Evolutionary conservation across 2,888 invertebrate species (phyloP).

Genomic region (Gerris lacustris): DNA sequence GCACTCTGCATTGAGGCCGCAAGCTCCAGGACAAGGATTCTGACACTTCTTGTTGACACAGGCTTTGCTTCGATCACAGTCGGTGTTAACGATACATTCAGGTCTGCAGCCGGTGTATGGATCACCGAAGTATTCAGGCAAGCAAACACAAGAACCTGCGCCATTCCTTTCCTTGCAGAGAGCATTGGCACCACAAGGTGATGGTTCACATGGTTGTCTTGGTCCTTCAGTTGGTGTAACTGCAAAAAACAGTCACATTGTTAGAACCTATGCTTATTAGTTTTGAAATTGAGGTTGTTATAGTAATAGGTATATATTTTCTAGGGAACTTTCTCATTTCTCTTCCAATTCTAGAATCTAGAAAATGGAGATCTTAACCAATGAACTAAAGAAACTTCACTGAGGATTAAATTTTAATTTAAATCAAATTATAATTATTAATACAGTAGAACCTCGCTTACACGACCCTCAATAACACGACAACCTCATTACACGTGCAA

Average conservation of each 20-base stretch:
- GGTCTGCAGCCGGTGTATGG: conserved; percentile 75
- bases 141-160: conserved; percentile 70
- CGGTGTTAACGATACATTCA: conserved; percentile 72
- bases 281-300: too few species aligned
- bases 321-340: too few species aligned
- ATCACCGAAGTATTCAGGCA: conserved; percentile 72
- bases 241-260: conserved; percentile 33
- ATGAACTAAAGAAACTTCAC: too few species aligned
- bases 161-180: conserved; percentile 69
- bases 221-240: conserved; percentile 49
- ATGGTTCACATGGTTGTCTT: conserved; percentile 69
- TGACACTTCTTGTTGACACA: conserved; percentile 75
- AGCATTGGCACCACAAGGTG: conserved; percentile 77
- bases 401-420: too few species aligned
- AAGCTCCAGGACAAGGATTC: conserved; percentile 70
- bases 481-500: too few species aligned
- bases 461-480: too few species aligned
- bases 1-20: conserved; percentile 69
- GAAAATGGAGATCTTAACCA: too few species aligned
- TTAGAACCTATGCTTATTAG: too few species aligned
- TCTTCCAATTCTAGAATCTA: too few species aligned
- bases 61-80: conserved; percentile 61
- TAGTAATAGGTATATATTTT: too few species aligned
- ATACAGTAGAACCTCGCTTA: too few species aligned
- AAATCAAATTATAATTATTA: too few species aligned